Evolutionary conservation across 53 echinoderm and acorn worm genomes (phyloP).

Genomic region (Paelopatides confundens): DNA sequence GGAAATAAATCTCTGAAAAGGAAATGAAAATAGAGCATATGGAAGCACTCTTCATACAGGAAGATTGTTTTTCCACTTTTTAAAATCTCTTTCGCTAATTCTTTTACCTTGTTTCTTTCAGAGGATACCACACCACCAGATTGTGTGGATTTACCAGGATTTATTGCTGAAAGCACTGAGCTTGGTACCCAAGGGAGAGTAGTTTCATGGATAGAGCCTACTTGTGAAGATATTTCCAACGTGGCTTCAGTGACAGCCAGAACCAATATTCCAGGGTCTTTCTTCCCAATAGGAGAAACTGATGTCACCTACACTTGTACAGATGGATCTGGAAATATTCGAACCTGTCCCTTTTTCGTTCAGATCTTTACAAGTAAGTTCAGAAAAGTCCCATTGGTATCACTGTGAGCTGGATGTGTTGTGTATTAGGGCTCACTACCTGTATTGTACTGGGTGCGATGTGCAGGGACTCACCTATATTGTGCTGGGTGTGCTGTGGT

Average conservation of each 20-base stretch:
- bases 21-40: no score
- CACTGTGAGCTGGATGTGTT: no score
- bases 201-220: not conserved
- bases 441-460: no score
- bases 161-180: not conserved
- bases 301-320: slow-evolving; percentile 17
- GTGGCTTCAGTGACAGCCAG: not conserved
- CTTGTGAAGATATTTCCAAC: not conserved
- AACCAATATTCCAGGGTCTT: not conserved
- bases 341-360: not conserved
- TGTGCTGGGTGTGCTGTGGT: no score
- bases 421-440: no score
- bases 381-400: no score
- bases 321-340: not conserved
- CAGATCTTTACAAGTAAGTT: not conserved
- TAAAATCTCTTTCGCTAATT: no score
- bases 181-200: not conserved
- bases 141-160: not conserved
- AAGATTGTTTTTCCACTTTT: no score
- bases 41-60: no score
- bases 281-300: not conserved
- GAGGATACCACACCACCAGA: slow-evolving; percentile 42
- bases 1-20: no score
- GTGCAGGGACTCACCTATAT: no score
- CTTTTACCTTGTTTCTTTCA: not conserved